A percentile compares a stretch with the other conserved stretches of the same genome.
Conservation (phyloP, 2,888 invertebrate genomes). For the Ditula angustiorana region DNA sequence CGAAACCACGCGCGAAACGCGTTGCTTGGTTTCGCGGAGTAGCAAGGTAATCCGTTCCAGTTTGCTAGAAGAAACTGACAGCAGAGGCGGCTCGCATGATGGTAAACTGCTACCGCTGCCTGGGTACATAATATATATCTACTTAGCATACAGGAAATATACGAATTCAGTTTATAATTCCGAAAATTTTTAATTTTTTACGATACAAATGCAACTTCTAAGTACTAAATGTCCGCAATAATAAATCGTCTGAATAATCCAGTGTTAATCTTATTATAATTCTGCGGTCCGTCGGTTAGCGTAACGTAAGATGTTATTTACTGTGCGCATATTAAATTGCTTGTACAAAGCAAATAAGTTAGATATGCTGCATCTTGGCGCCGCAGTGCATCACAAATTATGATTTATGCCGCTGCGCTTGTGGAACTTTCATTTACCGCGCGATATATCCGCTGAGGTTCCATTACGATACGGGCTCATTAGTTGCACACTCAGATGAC, state of each 20-base stretch:
- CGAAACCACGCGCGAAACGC: too few relatives aligned
- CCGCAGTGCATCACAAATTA: conserved; percentile 40
- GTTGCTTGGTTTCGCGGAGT: too few relatives aligned
- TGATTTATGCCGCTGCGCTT: conserved; percentile 37
- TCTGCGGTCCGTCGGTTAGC: conserved; percentile 19
- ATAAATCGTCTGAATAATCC: conserved; percentile 25
- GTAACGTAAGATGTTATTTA: conserved; percentile 38
- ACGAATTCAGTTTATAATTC: too few relatives aligned
- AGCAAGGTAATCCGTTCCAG: too few relatives aligned
- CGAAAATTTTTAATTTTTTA: too few relatives aligned
- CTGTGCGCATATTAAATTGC: conserved; percentile 40
- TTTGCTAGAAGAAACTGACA: too few relatives aligned
- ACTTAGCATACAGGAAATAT: too few relatives aligned
- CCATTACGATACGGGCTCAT: conserved; percentile 29
- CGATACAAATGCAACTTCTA: too few relatives aligned
- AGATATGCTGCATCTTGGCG: conserved; percentile 35
- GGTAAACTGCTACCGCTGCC: too few relatives aligned
- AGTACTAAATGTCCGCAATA: background rate
- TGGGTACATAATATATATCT: too few relatives aligned
- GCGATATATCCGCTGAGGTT: conserved; percentile 35
- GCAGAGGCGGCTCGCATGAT: too few relatives aligned
- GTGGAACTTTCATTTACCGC: conserved; percentile 38
- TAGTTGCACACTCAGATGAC: conserved; percentile 30
- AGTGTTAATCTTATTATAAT: conserved; percentile 37
- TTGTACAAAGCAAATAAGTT: conserved; percentile 39